A percentile compares a stretch with the other conserved stretches of the same genome.
Evolutionary conservation across 23 tunicate species (phyloP).

Genomic region (Oikopleura albicans): DNA sequence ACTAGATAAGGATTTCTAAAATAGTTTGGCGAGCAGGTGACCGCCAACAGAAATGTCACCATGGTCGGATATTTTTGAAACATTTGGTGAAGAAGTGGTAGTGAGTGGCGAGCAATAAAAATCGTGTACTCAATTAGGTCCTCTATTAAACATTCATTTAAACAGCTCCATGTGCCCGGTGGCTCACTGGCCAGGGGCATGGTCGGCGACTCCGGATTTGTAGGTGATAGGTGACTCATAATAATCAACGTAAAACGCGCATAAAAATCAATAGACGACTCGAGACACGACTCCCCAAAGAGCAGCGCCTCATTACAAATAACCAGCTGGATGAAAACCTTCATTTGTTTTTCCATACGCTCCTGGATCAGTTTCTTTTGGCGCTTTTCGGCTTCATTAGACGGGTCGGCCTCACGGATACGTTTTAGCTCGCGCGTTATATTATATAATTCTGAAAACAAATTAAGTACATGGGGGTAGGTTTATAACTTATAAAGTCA

Average conservation of each 20-base stretch:
- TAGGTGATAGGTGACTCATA: not conserved
- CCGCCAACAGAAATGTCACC: constrained; percentile 30
- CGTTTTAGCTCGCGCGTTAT: not conserved
- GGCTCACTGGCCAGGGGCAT: constrained; percentile 34
- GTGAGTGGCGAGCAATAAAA: constrained; percentile 31
- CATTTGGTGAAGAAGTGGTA: not conserved
- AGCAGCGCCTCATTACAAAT: not conserved
- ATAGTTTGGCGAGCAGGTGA: constrained; percentile 43
- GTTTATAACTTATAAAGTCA: too few relatives aligned
- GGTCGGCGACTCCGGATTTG: constrained; percentile 11
- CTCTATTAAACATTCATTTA: constrained; percentile 61
- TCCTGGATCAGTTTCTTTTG: not conserved
- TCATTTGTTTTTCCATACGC: not conserved
- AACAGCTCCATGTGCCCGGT: constrained; percentile 22
- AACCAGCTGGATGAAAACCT: not conserved
- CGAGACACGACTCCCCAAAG: not conserved
- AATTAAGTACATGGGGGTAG: too few relatives aligned
- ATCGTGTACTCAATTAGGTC: constrained; percentile 54
- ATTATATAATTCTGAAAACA: too few relatives aligned
- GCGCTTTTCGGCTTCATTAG: constrained; percentile 8
- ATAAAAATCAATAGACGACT: not conserved
- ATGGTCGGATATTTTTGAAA: constrained; percentile 24
- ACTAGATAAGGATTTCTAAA: constrained; percentile 71
- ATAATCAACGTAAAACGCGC: not conserved
- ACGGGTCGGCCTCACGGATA: constrained; percentile 3